Conservation (phyloP, 2,113 vertebrate species). For the Dasypus novemcinctus region DNA sequence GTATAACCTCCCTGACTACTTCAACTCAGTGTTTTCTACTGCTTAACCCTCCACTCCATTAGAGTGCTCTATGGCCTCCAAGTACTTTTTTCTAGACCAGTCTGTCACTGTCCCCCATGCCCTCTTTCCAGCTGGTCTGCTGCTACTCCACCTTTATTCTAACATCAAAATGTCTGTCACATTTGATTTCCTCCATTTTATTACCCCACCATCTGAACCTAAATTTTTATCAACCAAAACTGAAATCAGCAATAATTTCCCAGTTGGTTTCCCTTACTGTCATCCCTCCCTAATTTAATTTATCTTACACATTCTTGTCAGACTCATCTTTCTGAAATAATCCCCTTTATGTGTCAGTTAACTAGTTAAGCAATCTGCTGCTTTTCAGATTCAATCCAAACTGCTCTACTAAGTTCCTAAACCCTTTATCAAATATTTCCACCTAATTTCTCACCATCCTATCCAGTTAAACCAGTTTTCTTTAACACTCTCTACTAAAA, state of each 20-base stretch:
- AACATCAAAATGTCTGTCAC: neutral
- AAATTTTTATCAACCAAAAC: neutral
- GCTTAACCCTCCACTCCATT: neutral
- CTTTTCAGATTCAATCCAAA: constrained; percentile 4
- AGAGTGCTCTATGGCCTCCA: neutral
- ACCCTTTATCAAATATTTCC: neutral
- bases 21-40: neutral
- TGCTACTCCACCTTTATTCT: neutral
- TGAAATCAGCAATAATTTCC: neutral
- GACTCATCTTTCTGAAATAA: neutral
- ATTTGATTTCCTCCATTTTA: neutral
- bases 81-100: neutral
- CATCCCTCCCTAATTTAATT: neutral
- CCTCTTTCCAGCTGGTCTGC: neutral
- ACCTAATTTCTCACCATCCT: neutral
- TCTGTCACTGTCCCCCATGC: neutral
- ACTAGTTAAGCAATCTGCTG: neutral
- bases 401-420: neutral
- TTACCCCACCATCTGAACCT: neutral
- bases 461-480: constrained; percentile 2
- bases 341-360: neutral
- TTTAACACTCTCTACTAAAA: neutral
- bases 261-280: neutral
- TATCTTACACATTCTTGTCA: neutral
- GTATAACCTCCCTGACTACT: neutral